Conservation (phyloP, 2,797 vertebrate species). For the Silurus aristotelis region DNA sequence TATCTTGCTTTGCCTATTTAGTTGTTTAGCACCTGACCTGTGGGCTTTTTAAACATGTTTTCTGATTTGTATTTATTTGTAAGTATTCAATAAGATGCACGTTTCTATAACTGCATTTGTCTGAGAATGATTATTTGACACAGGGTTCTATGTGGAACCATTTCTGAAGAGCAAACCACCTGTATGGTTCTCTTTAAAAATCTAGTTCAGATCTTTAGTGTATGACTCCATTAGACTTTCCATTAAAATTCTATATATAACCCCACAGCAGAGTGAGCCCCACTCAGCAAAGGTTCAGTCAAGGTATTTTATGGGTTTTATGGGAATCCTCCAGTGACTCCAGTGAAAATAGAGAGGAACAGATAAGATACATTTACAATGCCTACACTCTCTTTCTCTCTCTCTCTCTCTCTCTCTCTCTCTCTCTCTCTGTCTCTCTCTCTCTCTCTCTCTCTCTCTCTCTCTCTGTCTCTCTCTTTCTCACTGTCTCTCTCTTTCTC, state of each 20-base stretch:
- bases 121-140: no score
- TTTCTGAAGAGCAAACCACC: not conserved
- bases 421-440: no score
- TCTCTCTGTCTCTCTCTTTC: not conserved
- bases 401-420: slow-evolving; percentile 6
- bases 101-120: no score
- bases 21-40: no score
- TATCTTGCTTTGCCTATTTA: no score
- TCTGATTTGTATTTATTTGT: no score
- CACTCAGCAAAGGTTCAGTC: not conserved
- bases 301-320: not conserved
- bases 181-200: not conserved
- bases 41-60: no score
- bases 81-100: no score
- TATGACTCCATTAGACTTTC: not conserved
- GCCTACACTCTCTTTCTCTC: not conserved
- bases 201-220: not conserved
- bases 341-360: not conserved
- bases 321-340: not conserved
- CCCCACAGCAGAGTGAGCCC: not conserved
- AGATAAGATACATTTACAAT: not conserved
- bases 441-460: not conserved
- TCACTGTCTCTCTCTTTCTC: not conserved
- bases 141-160: not conserved
- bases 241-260: not conserved